Evolutionary conservation across 2,888 invertebrate genomes (phyloP).

Genomic region (Odontothrips loti): DNA sequence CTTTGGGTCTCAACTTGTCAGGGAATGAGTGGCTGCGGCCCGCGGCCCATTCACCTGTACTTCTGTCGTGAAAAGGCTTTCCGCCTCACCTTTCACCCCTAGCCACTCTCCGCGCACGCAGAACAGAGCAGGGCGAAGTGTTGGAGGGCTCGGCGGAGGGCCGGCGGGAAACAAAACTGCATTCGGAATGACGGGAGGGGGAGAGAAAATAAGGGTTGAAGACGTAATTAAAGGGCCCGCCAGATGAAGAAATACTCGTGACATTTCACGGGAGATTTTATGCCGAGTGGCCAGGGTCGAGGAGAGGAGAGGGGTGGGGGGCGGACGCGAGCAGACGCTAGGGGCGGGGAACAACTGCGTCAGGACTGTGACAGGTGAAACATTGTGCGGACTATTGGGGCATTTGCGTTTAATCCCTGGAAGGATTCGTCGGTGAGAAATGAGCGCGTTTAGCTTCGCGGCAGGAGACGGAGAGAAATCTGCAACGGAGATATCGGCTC

Average conservation of each 20-base stretch:
- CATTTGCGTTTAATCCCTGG: conserved; percentile 21
- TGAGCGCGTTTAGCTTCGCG: neutral
- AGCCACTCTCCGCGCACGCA: neutral
- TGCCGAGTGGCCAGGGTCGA: neutral
- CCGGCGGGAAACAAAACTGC: neutral
- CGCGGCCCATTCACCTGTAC: too few species aligned
- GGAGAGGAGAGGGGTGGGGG: neutral
- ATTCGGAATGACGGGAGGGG: neutral
- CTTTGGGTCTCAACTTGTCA: too few species aligned
- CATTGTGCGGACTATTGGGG: conserved; percentile 7
- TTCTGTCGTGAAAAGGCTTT: too few species aligned
- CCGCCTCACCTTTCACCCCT: too few species aligned
- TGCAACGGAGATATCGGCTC: neutral
- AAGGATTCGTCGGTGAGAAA: conserved; percentile 21
- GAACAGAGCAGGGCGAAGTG: neutral
- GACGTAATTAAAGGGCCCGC: neutral
- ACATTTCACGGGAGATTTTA: neutral
- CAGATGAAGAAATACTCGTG: conserved; percentile 22
- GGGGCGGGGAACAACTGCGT: neutral
- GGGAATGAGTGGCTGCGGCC: too few species aligned
- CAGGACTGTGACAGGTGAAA: conserved; percentile 14
- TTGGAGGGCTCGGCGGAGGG: neutral
- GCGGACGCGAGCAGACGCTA: neutral
- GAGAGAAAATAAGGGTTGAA: neutral
- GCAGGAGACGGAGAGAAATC: neutral